phyloP scores from a whole-genome alignment of 2,113 vertebrate species.

The Nycticryphes semicollaris region DNA sequence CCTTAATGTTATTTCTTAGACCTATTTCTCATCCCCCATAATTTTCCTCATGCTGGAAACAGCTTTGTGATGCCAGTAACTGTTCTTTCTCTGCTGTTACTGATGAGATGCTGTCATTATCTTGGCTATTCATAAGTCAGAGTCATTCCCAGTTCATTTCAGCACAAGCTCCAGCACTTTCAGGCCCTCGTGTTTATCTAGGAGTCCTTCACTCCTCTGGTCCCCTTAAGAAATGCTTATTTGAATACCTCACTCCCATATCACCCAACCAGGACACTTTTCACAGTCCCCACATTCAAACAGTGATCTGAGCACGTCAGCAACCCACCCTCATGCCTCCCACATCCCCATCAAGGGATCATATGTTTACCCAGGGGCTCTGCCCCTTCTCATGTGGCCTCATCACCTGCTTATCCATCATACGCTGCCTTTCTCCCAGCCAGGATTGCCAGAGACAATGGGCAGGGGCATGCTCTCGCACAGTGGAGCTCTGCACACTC shows the following conservation, averaged over 20 bases:
- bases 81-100: conserved; percentile 9
- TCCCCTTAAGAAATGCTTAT: not conserved
- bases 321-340: not conserved
- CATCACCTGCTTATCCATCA: not conserved
- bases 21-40: not conserved
- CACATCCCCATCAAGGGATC: not conserved
- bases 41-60: not conserved
- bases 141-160: not conserved
- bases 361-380: not conserved
- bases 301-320: not conserved
- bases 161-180: not conserved
- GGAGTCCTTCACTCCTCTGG: not conserved
- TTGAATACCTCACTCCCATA: not conserved
- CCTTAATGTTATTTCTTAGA: not conserved
- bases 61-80: conserved; percentile 23
- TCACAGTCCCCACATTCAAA: not conserved
- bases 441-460: not conserved
- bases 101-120: conserved; percentile 12
- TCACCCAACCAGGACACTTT: not conserved
- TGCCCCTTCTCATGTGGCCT: not conserved
- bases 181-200: not conserved
- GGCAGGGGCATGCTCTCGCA: not conserved
- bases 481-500: not conserved
- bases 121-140: conserved; percentile 9
- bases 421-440: not conserved